Evolutionary conservation across 1,140 invertebrate genomes (phyloP), one percentile per base, ranked within the genome.

Genomic region (Temnothorax curvispinosus): DNA sequence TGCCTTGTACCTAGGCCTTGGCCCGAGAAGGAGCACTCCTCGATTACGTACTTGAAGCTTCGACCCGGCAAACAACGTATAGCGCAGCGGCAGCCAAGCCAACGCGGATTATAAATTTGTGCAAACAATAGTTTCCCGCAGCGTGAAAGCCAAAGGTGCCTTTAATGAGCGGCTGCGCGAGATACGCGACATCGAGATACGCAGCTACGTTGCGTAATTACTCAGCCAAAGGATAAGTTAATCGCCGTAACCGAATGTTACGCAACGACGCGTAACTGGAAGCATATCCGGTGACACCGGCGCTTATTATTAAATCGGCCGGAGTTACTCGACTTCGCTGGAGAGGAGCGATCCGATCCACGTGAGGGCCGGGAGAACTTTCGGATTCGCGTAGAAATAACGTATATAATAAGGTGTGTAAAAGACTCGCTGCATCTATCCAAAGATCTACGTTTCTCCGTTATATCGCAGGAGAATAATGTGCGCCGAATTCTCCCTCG

Each of bases 151-250:
- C 71, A 56, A 88, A 88, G 89, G 86, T 90, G 81, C 47, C 58
- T 86, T 75, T 88, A 90, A 90, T 50, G 81, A 85, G 76, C 81
- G 50, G 18, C 32, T 76, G 85, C 78, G 80, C 41, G 64, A 78
- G 60, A 78, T 69, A 52, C 38, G 77, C 67, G 38, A 71, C 80
- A 32, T 41, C 50, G 54, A 44, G 78, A 76, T 77, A 85, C 77
- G 77, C 86, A 90, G 89, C 89, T 90, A 89, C 87, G 77, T 91
- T 91, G 77, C 74, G 80, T 90, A 91, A 91, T 91, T 91, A 91
- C 78, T 11, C 69, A 76, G 65, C 52, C 89, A 58, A 74, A 82
- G 87, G 89, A 91, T 90, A 86, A 87, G 88, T 88, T 91, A 90
- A 91, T 90, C 85, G 89, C 69, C 90, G 71, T 88, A 85, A 88